phyloP scores from a whole-genome alignment of 23 tunicate species.

The Halocynthia aurantium region DNA sequence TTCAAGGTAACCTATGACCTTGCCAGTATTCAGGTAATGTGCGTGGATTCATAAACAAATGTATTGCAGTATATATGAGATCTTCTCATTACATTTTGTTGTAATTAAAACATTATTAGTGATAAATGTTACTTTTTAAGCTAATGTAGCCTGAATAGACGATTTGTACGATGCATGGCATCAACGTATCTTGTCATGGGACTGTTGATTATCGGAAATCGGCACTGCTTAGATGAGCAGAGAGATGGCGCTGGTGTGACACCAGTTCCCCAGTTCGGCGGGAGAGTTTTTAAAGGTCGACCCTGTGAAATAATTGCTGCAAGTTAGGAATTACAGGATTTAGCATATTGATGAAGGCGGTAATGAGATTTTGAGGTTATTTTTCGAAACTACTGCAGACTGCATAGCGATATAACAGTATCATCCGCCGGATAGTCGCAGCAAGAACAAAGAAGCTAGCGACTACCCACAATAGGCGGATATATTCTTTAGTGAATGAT shows the following conservation, averaged over 20 bases:
- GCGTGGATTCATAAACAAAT: too few species aligned
- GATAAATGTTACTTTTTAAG: background rate
- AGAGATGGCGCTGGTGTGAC: slow-evolving; percentile 7
- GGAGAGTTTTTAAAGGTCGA: background rate
- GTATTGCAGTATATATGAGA: too few species aligned
- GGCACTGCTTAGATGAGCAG: background rate
- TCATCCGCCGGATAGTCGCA: too few species aligned
- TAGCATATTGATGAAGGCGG: background rate
- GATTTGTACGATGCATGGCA: slow-evolving; percentile 5
- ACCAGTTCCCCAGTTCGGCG: slow-evolving; percentile 13
- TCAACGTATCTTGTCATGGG: slow-evolving; percentile 11
- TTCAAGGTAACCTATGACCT: too few species aligned
- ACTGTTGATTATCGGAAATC: slow-evolving; percentile 11
- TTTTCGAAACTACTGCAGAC: background rate
- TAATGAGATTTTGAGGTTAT: background rate
- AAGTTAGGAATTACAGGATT: background rate
- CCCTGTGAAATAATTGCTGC: background rate
- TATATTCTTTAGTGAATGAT: too few species aligned
- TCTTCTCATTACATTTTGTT: too few species aligned
- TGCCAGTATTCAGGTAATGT: too few species aligned
- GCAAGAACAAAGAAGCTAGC: too few species aligned
- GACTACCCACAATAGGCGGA: too few species aligned
- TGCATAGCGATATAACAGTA: too few species aligned
- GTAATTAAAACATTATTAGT: too few species aligned
- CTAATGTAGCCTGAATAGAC: slow-evolving; percentile 5